Evolutionary conservation across 2,888 invertebrate genomes (phyloP), one percentile per base, ranked within the genome.

Genomic region (Drosophila colorata): DNA sequence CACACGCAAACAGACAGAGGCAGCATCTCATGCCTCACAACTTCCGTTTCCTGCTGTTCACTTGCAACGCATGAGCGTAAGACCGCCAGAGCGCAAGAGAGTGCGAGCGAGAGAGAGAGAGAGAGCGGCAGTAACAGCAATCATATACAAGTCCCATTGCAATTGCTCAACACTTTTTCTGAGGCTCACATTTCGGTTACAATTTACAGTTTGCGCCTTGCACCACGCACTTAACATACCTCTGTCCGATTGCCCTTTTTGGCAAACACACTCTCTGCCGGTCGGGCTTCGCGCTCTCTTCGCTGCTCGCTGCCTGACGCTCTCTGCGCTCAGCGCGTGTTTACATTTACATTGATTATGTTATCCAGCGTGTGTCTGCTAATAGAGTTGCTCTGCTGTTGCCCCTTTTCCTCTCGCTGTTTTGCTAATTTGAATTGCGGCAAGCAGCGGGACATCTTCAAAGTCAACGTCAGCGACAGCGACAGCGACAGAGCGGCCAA

Each of bases 281-380:
- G 53, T 55, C 20, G 35, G 23, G 53, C 43, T 9, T 9, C 9
- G 28, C 28, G 57, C 61, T 53, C 64, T 55, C 48, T 60, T 57
- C 25, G 38, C 11, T 23, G 25, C 46, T 58, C 51, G 63, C 40
- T 18, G 51, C 53, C 31, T 2, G 31, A 9, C 31, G 51, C 64
- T 55, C 63, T 69, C 61, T 75, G 41, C 58, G 51, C 74, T 68
- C 23, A 55, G 33, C 47, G 48, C 41, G 58, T 60, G 75, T 72
- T 76, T 77, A 77, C 85, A 82, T 87, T 87, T 74, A 77, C 88
- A 85, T 83, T 85, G 85, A 85, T 85, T 85, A 87, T 87, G 85
- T 85, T 87, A 87, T 71, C 77, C 76, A 72, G 69, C 64, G 63
- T 55, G 47, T 69, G 69, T 59, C 80, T 85, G 82, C 86, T 87